A percentile compares a stretch with the other conserved stretches of the same genome.
Conservation (phyloP, 2,797 vertebrate species). For the Pterois miles region DNA sequence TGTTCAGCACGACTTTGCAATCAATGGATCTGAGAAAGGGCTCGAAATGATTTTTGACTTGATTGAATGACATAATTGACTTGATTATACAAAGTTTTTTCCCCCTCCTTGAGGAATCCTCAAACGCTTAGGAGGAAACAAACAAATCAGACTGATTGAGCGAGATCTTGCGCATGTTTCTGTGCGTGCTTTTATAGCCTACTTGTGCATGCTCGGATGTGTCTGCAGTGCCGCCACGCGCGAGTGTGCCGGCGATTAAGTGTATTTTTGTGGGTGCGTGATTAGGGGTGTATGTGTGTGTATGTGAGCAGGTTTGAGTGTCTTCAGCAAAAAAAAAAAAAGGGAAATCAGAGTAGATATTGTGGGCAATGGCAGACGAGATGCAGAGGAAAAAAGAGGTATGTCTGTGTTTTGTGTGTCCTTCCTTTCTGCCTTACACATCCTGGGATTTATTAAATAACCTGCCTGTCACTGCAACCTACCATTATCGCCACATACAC, state of each 20-base stretch:
- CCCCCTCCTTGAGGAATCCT: conserved; percentile 79
- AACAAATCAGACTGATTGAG: conserved; percentile 89
- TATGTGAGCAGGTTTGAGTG: conserved; percentile 56
- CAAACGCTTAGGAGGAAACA: conserved; percentile 83
- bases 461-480: conserved; percentile 76
- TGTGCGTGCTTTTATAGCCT: conserved; percentile 73
- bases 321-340: conserved; percentile 37
- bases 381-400: conserved; percentile 38
- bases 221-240: conserved; percentile 64
- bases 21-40: conserved; percentile 79
- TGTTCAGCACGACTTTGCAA: conserved; percentile 80
- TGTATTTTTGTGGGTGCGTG: conserved; percentile 76
- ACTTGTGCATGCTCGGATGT: conserved; percentile 75
- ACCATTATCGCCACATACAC: conserved; percentile 72
- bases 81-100: conserved; percentile 84
- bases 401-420: conserved; percentile 51
- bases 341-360: conserved; percentile 62
- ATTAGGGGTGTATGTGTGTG: conserved; percentile 54
- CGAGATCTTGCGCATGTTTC: conserved; percentile 74
- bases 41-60: conserved; percentile 82
- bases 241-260: conserved; percentile 74
- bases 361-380: conserved; percentile 55
- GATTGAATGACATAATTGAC: conserved; percentile 89
- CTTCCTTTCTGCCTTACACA: conserved; percentile 68
- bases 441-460: conserved; percentile 82